Conservation (phyloP, 2,888 invertebrate genomes). For the Anagyrus pseudococci region DNA sequence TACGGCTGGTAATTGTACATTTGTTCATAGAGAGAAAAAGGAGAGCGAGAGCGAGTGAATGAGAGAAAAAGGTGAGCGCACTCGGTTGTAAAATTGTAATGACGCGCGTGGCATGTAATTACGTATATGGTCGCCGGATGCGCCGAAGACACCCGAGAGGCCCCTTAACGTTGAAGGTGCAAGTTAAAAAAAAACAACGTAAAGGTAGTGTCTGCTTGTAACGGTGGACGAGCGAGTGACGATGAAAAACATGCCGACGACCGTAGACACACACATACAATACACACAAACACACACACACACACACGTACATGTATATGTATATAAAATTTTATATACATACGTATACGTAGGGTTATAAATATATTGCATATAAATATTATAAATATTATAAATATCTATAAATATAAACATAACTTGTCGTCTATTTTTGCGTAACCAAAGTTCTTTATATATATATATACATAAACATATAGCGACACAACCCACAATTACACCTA, state of each 20-base stretch:
- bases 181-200: neutral
- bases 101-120: constrained; percentile 15
- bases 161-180: constrained; percentile 5
- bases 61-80: constrained; percentile 4
- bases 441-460: constrained; percentile 49
- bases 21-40: constrained; percentile 51
- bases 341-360: constrained; percentile 6
- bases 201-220: constrained; percentile 24
- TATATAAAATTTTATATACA: too few relatives aligned
- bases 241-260: constrained; percentile 43
- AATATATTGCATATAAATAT: constrained; percentile 11
- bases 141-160: too few relatives aligned
- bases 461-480: too few relatives aligned
- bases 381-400: constrained; percentile 36
- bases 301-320: too few relatives aligned
- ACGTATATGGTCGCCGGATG: too few relatives aligned
- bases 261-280: too few relatives aligned
- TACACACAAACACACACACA: too few relatives aligned
- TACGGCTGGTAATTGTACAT: constrained; percentile 57
- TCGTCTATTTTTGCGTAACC: constrained; percentile 60
- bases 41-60: too few relatives aligned
- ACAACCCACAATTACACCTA: too few relatives aligned
- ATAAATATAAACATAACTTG: constrained; percentile 40
- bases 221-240: constrained; percentile 29
- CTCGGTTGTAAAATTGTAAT: constrained; percentile 26